phyloP scores from a whole-genome alignment of 1,140 invertebrate species.

The Caenorhabditis brenneri region DNA sequence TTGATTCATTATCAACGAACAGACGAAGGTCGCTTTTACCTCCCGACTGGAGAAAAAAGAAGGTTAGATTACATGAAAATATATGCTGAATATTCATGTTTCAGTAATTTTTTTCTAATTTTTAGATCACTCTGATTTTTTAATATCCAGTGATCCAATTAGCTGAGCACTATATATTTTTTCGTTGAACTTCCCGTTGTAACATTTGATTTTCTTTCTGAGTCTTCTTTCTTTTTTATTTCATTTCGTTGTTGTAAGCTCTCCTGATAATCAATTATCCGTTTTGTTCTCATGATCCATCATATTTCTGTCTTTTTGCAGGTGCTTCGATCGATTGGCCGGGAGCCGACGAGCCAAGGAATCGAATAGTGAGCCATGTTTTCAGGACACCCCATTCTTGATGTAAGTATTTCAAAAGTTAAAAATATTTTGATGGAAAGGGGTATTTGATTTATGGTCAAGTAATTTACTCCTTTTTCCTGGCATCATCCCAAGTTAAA shows the following conservation, averaged over 20 bases:
- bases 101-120: neutral
- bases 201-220: neutral
- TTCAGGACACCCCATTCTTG: slow-evolving; percentile 43
- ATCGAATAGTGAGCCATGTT: slow-evolving; percentile 13
- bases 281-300: neutral
- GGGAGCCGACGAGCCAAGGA: slow-evolving; percentile 26
- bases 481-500: too few relatives aligned
- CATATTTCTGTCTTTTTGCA: neutral
- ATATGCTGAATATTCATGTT: neutral
- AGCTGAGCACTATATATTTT: slow-evolving; percentile 6
- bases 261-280: neutral
- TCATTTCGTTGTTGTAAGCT: neutral
- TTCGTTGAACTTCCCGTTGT: neutral
- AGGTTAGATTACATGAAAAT: neutral
- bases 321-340: slow-evolving; percentile 22
- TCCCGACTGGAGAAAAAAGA: neutral
- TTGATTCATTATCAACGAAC: slow-evolving; percentile 40
- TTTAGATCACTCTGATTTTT: neutral
- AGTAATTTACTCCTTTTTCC: too few relatives aligned
- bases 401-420: slow-evolving; percentile 31
- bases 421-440: neutral
- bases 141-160: neutral
- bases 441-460: too few relatives aligned
- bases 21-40: neutral
- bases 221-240: neutral